Base-by-base conservation (phyloP, 1,140 invertebrate species). In the Pseudomyrmex sp. region DNA sequence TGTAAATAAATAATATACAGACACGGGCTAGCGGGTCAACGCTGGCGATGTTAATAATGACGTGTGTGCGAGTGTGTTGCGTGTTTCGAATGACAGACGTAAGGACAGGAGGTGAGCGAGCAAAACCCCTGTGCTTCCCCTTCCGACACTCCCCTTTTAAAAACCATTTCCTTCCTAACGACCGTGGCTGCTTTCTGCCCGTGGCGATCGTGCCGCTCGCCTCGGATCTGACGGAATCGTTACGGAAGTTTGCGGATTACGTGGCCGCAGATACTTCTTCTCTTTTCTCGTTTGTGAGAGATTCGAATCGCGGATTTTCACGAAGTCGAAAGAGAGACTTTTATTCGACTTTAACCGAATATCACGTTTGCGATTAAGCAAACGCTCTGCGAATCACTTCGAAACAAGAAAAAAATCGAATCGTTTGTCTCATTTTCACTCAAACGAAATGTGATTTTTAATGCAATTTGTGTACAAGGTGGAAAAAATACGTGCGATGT, bases 51-150 rank as follows among this genome's bases (percentile, higher is more conserved):
- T 83, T 83, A 91, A 91, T 92, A 92, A 92, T 90, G 91, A 86
- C 76, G 83, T 91, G 83, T 88, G 89, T 90, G 56, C 74, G 63
- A 87, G 75, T 63, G 87, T 75, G 88, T 94, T 92, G 93, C 93
- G 92, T 93, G 93, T 91, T 88, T 82, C 35, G 88, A 92, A 90
- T 92, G 93, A 94, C 92, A 93, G 91, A 92, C 91, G 85, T 89
- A 91, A 89, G 86, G 90, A 92, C 92, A 93, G 90, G 90, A 92
- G 92, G 91, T 83, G 87, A 92, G 92, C 91, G 92, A 91, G 90
- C 84, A 88, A 85, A 35, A 77, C 85, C 85, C 75, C 54, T 58
- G 46, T 65, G 54, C 50, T 73, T 35, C 23, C 70, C 63, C 59
- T 59, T 76, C 83, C 77, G 85, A 88, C 86, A 88, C 90, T 87